Percentiles rank a stretch among this genome's conserved stretches.
These are phyloP conservation scores for Acrossocheilus wenchowensis DNA, from an alignment of 2,797 vertebrate species.

Conservation along the genomic window DNA sequence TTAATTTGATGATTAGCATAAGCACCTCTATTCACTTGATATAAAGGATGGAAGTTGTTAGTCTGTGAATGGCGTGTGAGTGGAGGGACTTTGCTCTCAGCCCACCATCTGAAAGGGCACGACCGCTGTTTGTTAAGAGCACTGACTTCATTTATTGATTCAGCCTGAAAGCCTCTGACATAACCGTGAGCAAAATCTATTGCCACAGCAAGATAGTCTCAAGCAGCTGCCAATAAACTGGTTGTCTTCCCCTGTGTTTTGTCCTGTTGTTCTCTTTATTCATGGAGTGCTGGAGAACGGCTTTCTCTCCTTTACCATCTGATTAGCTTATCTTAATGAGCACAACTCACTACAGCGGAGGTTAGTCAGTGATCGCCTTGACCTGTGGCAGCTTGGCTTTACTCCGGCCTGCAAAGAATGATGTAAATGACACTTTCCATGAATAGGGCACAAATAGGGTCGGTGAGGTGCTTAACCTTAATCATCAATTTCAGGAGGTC, in stretches of 20 bases:
- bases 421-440: neutral
- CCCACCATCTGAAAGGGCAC: neutral
- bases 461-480: neutral
- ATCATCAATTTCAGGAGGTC: neutral
- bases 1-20: constrained; percentile 17
- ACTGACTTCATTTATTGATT: constrained; percentile 59
- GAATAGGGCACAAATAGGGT: neutral
- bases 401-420: neutral
- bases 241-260: constrained; percentile 28
- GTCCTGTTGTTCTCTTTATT: constrained; percentile 11
- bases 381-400: constrained; percentile 1
- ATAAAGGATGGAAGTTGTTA: constrained; percentile 2
- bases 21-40: neutral
- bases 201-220: constrained; percentile 41
- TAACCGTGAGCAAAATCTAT: constrained; percentile 47
- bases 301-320: constrained; percentile 20
- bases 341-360: neutral
- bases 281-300: neutral
- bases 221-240: constrained; percentile 52
- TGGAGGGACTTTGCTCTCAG: neutral
- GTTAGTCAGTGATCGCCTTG: constrained; percentile 1
- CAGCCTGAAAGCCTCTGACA: constrained; percentile 56
- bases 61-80: constrained; percentile 11
- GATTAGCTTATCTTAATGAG: constrained; percentile 6
- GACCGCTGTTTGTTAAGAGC: constrained; percentile 46